phyloP scores from a whole-genome alignment of 2,113 vertebrate genomes.

The Semnornis frantzii region DNA sequence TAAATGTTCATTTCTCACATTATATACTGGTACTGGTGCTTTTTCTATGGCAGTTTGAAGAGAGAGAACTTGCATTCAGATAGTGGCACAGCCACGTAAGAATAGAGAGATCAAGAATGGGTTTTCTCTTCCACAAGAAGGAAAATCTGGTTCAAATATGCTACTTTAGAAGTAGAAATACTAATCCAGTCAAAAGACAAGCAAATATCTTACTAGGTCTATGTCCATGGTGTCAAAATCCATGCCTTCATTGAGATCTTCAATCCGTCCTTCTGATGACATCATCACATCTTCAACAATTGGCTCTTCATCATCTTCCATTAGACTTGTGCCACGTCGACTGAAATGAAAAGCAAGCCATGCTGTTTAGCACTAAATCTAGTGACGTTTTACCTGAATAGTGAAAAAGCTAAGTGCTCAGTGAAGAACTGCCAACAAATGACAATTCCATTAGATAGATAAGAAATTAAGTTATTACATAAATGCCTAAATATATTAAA shows the following conservation, averaged over 20 bases:
- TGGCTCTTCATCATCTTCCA: conserved; percentile 99
- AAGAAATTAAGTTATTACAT: background rate
- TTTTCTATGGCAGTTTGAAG: background rate
- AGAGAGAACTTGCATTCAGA: background rate
- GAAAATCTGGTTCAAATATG: background rate
- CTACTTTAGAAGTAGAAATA: background rate
- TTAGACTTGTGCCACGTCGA: conserved; percentile 94
- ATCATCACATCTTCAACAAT: conserved; percentile 99
- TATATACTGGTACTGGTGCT: background rate
- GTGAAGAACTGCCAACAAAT: conserved; percentile 9
- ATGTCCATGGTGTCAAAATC: conserved; percentile 99
- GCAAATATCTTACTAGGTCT: conserved; percentile 88
- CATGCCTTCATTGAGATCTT: conserved; percentile 99
- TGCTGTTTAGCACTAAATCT: background rate
- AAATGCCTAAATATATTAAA: background rate
- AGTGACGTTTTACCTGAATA: background rate
- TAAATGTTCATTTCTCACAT: background rate
- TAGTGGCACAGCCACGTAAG: background rate
- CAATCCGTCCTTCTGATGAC: conserved; percentile 98
- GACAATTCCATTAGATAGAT: conserved; percentile 10
- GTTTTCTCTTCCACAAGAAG: background rate
- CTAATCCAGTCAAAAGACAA: background rate
- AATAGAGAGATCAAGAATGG: background rate
- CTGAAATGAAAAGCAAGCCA: conserved; percentile 71
- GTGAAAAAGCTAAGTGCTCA: background rate